phyloP scores from a whole-genome alignment of 2,113 vertebrate species.

The Emydocephalus ijimae region DNA sequence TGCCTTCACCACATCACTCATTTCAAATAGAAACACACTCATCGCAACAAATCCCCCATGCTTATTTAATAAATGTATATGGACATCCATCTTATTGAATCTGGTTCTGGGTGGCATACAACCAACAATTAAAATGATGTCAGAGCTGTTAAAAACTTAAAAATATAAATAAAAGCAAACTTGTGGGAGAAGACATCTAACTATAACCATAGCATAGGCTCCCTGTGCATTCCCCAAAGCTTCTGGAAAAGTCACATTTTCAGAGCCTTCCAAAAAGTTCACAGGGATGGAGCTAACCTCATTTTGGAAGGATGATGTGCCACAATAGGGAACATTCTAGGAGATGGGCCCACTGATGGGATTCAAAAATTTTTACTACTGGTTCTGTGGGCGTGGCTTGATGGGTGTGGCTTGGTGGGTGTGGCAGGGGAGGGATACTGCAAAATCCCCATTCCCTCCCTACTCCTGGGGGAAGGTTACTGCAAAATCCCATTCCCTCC shows the following conservation, averaged over 20 bases:
- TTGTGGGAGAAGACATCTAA: neutral
- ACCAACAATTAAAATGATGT: neutral
- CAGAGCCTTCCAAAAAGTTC: neutral
- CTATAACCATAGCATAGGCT: neutral
- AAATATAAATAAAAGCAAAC: neutral
- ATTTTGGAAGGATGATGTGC: neutral
- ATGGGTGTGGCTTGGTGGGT: too few relatives aligned
- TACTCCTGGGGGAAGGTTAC: too few relatives aligned
- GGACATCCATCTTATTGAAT: neutral
- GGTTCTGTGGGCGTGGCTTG: too few relatives aligned
- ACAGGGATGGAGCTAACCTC: neutral
- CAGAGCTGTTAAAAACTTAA: neutral
- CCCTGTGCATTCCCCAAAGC: neutral
- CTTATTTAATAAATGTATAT: neutral
- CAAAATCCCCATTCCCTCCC: too few relatives aligned
- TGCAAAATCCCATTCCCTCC: too few relatives aligned
- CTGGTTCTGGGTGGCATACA: neutral
- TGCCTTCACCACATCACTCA: neutral
- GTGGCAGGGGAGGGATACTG: too few relatives aligned
- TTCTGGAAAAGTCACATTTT: neutral
- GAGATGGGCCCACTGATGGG: neutral
- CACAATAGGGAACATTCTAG: neutral
- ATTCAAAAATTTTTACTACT: too few relatives aligned
- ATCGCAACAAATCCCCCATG: neutral
- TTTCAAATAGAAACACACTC: neutral